Conservation (phyloP, 2,113 vertebrate genomes). For the Mastomys natalensis region DNA sequence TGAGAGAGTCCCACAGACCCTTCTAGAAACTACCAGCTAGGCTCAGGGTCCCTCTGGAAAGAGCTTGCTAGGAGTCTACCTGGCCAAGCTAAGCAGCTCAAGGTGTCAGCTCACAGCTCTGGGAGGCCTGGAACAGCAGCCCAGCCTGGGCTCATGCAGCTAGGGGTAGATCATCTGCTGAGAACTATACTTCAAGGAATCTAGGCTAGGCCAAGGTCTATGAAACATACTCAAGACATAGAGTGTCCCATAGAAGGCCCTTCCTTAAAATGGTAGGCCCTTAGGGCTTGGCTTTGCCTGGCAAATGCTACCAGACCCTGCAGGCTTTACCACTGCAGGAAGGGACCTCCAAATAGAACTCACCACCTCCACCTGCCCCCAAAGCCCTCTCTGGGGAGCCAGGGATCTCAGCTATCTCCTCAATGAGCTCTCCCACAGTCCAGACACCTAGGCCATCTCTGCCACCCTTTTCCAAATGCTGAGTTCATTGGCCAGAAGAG, state of each 20-base stretch:
- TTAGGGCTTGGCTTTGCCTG: not conserved
- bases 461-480: not conserved
- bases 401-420: too few species aligned
- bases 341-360: accelerated
- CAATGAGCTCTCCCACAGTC: not conserved
- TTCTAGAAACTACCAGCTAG: not conserved
- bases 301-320: too few species aligned
- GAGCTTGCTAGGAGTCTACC: not conserved
- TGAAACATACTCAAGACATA: not conserved
- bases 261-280: not conserved
- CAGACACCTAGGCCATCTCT: not conserved
- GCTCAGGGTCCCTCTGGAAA: not conserved
- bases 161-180: too few species aligned
- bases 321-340: accelerated
- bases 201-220: too few species aligned
- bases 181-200: accelerated
- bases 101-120: not conserved
- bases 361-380: not conserved
- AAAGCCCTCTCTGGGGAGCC: too few species aligned
- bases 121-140: not conserved
- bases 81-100: not conserved
- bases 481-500: not conserved
- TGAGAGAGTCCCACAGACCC: not conserved
- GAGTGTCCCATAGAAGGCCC: not conserved
- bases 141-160: not conserved